Evolutionary conservation across 2,113 vertebrate species (phyloP).

Genomic region (Fulica atra): DNA sequence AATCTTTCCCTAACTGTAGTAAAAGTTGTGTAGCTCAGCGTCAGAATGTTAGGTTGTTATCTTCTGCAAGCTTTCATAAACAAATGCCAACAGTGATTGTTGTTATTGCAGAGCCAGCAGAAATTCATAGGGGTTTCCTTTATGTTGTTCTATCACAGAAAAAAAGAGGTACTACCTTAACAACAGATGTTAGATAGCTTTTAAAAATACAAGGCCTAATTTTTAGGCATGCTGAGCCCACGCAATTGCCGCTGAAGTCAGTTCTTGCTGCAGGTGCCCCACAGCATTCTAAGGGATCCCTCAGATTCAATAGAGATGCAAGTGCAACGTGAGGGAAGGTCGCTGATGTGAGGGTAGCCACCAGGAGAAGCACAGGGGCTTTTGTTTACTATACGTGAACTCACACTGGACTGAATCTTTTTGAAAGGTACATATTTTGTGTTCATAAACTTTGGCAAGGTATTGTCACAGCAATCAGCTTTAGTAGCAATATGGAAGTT

Average conservation of each 20-base stretch:
- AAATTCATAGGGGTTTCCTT: neutral
- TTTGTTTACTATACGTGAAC: neutral
- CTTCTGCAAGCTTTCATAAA: constrained; percentile 32
- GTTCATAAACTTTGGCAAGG: neutral
- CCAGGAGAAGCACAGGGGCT: neutral
- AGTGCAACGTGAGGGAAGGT: neutral
- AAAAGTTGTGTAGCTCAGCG: neutral
- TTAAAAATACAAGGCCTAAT: neutral
- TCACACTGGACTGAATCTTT: neutral
- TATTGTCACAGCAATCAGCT: neutral
- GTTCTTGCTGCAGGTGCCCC: neutral
- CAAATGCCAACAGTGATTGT: neutral
- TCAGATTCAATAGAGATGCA: neutral
- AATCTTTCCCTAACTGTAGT: neutral
- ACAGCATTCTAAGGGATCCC: neutral
- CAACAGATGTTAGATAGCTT: constrained; percentile 20
- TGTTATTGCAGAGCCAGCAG: constrained; percentile 36
- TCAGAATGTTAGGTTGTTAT: neutral
- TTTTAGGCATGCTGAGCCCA: neutral
- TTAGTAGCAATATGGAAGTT: neutral
- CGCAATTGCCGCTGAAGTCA: neutral
- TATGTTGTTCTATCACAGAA: neutral
- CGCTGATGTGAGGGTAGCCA: neutral
- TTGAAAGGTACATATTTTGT: neutral
- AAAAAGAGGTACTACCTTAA: neutral